Conservation (phyloP, 2,888 invertebrate genomes). For the Drosophila putrida region DNA sequence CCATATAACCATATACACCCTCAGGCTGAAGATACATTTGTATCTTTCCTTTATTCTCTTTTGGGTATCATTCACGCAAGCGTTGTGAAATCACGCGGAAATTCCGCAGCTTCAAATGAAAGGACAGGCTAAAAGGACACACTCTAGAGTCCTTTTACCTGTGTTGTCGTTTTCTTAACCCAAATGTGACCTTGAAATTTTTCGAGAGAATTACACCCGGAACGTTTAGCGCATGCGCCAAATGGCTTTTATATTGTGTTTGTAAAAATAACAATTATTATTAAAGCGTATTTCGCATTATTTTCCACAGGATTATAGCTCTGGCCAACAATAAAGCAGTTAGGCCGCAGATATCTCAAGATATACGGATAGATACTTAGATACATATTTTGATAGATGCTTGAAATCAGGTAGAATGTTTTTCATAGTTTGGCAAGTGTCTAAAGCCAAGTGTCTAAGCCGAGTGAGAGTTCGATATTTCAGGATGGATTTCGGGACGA, state of each 20-base stretch:
- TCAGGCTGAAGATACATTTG: slow-evolving; percentile 16
- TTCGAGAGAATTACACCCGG: slow-evolving; percentile 72
- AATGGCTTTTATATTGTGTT: slow-evolving; percentile 75
- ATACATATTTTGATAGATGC: slow-evolving; percentile 7
- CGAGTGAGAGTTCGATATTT: slow-evolving; percentile 19
- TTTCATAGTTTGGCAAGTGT: slow-evolving; percentile 49
- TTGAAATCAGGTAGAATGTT: slow-evolving; percentile 38
- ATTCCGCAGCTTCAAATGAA: slow-evolving; percentile 73
- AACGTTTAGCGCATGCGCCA: slow-evolving; percentile 76
- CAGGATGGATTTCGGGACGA: neutral
- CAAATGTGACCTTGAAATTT: slow-evolving; percentile 76
- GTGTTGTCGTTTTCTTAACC: slow-evolving; percentile 54
- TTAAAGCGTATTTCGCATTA: slow-evolving; percentile 81
- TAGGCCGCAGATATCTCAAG: slow-evolving; percentile 32
- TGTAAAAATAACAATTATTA: slow-evolving; percentile 78
- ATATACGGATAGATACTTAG: slow-evolving; percentile 7
- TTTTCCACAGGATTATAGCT: slow-evolving; percentile 79
- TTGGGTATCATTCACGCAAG: slow-evolving; percentile 72
- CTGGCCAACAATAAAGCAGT: slow-evolving; percentile 72
- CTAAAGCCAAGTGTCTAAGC: slow-evolving; percentile 79
- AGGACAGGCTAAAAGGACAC: slow-evolving; percentile 51
- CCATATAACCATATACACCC: slow-evolving; percentile 18
- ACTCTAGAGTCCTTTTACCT: slow-evolving; percentile 61
- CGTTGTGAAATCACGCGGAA: slow-evolving; percentile 75
- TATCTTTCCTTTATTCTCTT: slow-evolving; percentile 6